These are phyloP conservation scores for Arremon brunneinucha DNA, from an alignment of 2,797 vertebrate species.

Conservation along the genomic window DNA sequence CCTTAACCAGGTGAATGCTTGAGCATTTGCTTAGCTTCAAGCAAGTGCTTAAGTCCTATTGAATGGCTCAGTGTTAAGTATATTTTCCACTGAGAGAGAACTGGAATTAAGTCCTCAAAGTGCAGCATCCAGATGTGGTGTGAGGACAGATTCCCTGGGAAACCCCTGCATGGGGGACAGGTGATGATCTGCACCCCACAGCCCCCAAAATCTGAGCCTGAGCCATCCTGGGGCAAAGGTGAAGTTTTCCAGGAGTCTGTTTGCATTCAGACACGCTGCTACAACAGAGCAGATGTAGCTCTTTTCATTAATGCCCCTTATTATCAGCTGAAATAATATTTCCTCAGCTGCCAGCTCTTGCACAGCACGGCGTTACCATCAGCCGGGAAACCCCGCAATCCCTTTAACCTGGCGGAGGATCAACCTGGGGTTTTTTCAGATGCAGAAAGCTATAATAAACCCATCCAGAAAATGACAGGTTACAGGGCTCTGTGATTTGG, in stretches of 20 bases:
- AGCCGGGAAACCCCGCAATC: slow-evolving; percentile 41
- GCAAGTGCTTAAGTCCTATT: not conserved
- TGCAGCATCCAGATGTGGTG: not conserved
- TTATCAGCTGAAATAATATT: slow-evolving; percentile 40
- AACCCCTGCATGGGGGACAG: rapidly evolving
- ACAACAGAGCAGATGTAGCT: not conserved
- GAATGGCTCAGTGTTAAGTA: not conserved
- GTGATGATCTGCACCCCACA: not conserved
- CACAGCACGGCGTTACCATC: not conserved
- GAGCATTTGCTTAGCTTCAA: not conserved
- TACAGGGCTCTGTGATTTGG: slow-evolving; percentile 74
- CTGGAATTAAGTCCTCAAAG: not conserved
- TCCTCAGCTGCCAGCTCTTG: not conserved
- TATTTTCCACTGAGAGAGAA: not conserved
- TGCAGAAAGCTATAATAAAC: slow-evolving; percentile 69
- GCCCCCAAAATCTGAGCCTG: not conserved
- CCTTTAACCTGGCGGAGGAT: slow-evolving; percentile 26
- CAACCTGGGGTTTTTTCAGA: slow-evolving; percentile 7
- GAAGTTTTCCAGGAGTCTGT: not conserved
- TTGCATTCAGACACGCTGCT: not conserved
- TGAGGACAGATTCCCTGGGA: not conserved
- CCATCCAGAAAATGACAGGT: slow-evolving; percentile 79
- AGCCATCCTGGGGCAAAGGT: rapidly evolving
- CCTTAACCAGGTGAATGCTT: slow-evolving; percentile 51
- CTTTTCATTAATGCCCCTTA: slow-evolving; percentile 16